These are phyloP conservation scores for Thumatha senex DNA, from an alignment of 2,888 invertebrate species.

Conservation along the genomic window DNA sequence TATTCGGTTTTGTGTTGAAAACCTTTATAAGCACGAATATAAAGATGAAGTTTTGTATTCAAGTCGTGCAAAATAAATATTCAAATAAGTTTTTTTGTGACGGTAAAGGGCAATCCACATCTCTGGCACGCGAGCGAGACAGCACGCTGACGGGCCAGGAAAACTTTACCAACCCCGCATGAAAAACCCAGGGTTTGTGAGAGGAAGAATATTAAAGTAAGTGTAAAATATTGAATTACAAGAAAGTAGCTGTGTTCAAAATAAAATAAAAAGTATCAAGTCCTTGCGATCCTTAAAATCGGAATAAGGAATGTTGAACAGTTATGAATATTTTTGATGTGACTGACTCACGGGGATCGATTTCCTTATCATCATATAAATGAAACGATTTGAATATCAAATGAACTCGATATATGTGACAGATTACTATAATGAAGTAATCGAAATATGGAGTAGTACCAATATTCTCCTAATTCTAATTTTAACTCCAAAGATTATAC, in stretches of 20 bases:
- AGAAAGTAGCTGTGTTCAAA: no score
- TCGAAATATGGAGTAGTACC: no score
- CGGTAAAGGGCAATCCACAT: background rate
- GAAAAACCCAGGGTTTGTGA: no score
- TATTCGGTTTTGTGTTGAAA: constrained; percentile 7
- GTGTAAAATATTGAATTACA: no score
- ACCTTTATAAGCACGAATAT: background rate
- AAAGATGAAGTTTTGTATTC: background rate
- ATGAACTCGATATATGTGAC: constrained; percentile 31
- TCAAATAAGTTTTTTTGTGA: background rate
- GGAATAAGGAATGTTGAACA: constrained; percentile 27
- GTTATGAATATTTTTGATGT: no score
- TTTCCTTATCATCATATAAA: constrained; percentile 22
- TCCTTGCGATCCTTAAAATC: background rate
- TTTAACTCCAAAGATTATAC: no score
- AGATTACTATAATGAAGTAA: no score
- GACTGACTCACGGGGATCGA: constrained; percentile 24
- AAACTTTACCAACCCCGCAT: no score
- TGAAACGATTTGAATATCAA: constrained; percentile 39
- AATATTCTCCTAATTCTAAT: no score
- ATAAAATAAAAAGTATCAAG: no score
- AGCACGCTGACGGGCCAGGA: no score
- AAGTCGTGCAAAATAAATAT: background rate
- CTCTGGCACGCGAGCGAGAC: background rate
- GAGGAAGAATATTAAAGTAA: no score